These are phyloP conservation scores for Busseola fusca DNA, from an alignment of 2,888 invertebrate species.

Conservation along the genomic window DNA sequence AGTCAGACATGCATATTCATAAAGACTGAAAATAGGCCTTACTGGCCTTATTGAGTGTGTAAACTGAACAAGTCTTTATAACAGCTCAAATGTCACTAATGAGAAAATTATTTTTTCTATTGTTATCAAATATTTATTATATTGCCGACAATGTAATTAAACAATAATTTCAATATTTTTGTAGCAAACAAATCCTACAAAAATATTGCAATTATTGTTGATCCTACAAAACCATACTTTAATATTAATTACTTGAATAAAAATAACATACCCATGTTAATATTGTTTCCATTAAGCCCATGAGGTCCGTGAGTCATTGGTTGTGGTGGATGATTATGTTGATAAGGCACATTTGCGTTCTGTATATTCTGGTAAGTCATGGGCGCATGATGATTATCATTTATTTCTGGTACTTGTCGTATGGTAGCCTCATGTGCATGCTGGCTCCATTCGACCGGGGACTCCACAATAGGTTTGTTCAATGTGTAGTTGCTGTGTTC, in stretches of 20 bases:
- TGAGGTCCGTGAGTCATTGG: conserved; percentile 76
- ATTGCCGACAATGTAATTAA: not conserved
- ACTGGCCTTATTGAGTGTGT: not conserved
- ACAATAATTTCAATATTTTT: not conserved
- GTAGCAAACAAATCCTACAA: too few species aligned
- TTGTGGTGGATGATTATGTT: conserved; percentile 83
- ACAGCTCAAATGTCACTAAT: too few species aligned
- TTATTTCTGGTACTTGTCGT: conserved; percentile 78
- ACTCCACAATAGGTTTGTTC: conserved; percentile 82
- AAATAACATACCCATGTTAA: conserved; percentile 74
- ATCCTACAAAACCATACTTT: not conserved
- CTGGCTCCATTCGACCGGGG: conserved; percentile 86
- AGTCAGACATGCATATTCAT: not conserved
- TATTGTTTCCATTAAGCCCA: conserved; percentile 85
- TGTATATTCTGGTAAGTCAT: conserved; percentile 86
- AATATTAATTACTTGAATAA: conserved; percentile 3
- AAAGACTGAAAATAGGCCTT: not conserved
- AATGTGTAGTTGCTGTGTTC: conserved; percentile 83
- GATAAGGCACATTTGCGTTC: conserved; percentile 85
- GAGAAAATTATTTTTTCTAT: too few species aligned
- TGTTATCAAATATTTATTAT: too few species aligned
- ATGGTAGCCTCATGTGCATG: conserved; percentile 79
- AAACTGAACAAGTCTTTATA: not conserved
- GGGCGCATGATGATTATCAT: conserved; percentile 86
- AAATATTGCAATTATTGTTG: too few species aligned